Evolutionary conservation across 2,113 vertebrate species (phyloP).

Genomic region (Cyphomyrus discorhynchus): DNA sequence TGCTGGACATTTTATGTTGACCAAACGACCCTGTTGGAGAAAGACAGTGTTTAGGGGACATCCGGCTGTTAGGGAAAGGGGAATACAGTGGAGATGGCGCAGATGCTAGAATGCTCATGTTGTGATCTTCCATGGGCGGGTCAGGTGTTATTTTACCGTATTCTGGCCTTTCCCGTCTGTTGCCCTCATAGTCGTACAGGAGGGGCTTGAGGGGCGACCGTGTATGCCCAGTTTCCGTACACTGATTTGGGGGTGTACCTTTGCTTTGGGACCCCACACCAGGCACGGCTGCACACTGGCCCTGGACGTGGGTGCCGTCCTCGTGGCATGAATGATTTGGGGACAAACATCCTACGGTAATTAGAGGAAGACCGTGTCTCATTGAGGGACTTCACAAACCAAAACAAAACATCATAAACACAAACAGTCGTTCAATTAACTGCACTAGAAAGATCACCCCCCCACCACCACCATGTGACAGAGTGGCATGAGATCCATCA

Average conservation of each 20-base stretch:
- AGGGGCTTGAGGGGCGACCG: constrained; percentile 64
- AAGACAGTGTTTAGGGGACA: constrained; percentile 1
- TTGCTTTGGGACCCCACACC: constrained; percentile 54
- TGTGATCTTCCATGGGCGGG: constrained; percentile 29
- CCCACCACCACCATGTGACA: neutral
- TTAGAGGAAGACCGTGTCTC: neutral
- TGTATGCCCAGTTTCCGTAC: constrained; percentile 54
- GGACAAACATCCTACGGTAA: constrained; percentile 59
- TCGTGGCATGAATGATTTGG: constrained; percentile 68
- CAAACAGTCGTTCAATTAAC: neutral
- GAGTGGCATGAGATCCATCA: neutral
- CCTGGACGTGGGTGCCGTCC: constrained; percentile 62
- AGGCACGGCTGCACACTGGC: constrained; percentile 53
- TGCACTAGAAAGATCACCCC: neutral
- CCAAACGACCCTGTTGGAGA: constrained; percentile 57
- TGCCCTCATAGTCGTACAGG: constrained; percentile 74
- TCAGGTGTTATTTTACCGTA: constrained; percentile 62
- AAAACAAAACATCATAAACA: neutral
- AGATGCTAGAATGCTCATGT: constrained; percentile 39
- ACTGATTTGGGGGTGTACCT: constrained; percentile 60
- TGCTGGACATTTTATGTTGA: constrained; percentile 53
- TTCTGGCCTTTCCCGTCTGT: constrained; percentile 68
- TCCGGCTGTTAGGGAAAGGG: neutral
- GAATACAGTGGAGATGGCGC: constrained; percentile 22
- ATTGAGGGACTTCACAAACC: neutral